Percentiles rank a stretch among this genome's conserved stretches.
Conservation (phyloP, 2,888 invertebrate species). For the Pedicia rivosa region DNA sequence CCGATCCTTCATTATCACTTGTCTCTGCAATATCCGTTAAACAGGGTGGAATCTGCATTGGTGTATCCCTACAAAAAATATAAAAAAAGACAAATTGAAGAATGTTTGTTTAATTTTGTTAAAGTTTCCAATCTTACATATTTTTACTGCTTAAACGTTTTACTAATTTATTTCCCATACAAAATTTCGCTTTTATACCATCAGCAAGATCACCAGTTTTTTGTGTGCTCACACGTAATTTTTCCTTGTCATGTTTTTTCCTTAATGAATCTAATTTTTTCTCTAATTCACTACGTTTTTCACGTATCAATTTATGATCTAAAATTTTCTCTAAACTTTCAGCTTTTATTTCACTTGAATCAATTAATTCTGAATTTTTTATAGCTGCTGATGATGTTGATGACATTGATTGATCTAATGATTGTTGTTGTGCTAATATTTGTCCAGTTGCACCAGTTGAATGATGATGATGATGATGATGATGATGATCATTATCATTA, state of each 20-base stretch:
- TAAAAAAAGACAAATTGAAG: conserved; percentile 9
- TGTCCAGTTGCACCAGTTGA: conserved; percentile 11
- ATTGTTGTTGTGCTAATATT: conserved; percentile 27
- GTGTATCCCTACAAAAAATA: conserved; percentile 23
- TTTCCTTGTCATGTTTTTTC: conserved; percentile 69
- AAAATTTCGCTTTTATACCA: conserved; percentile 52
- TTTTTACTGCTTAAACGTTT: conserved; percentile 63
- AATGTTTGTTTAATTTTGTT: conserved; percentile 8
- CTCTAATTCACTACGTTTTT: conserved; percentile 68
- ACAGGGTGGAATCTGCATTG: conserved; percentile 31
- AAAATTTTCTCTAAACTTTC: conserved; percentile 67
- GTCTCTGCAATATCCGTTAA: conserved; percentile 33
- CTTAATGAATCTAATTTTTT: conserved; percentile 72
- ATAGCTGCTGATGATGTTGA: conserved; percentile 24
- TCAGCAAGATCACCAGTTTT: conserved; percentile 39
- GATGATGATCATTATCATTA: conserved; percentile 7
- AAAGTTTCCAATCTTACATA: conserved; percentile 41
- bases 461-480: background rate
- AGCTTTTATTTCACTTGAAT: conserved; percentile 38
- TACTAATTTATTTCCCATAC: conserved; percentile 55
- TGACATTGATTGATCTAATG: conserved; percentile 25
- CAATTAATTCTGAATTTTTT: conserved; percentile 23
- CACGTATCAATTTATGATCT: conserved; percentile 65
- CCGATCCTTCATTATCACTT: conserved; percentile 25
- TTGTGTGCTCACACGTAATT: conserved; percentile 39